Base-by-base conservation (phyloP, 2,888 invertebrate species). In the Cryptus armator region DNA sequence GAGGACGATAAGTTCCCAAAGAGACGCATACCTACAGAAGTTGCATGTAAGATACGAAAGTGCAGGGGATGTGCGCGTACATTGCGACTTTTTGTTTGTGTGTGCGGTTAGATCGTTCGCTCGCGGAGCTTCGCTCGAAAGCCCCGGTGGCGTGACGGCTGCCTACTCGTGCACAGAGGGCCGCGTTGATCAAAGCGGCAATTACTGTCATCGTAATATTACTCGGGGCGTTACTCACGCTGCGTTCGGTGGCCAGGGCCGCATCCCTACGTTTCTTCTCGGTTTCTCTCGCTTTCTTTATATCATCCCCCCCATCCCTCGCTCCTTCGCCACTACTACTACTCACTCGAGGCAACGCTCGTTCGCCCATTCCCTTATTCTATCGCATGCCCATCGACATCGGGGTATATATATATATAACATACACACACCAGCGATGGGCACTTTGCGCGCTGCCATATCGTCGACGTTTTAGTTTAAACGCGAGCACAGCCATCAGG, bases 191-290 rank as follows among this genome's bases (percentile, higher is more conserved):
- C 92, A 92, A 92, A 92, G 92, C 92, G 88, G 91, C 92, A 92
- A 92, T 92, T 92, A 92, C 92, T 92, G 92, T 92, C 92, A 92
- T 91, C 91, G 91, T 92, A 92, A 91, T 92, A 92, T 92, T 92
- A 91, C 92, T 90, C 89, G 89, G 91, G 89, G 91, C 91, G 92
- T 92, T 92, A 91, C 91, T 90, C 91, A 89, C 88, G 88, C 87
- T 88, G 86, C 89, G 86, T 86, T 84, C 85, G 86, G 37, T 1
- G 9, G 84, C 68, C 74, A 77, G 68, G 74, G 74, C 72, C 62
- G 75, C 24, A 77, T 72, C 81, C 82, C 87, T 79, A 9, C 37
- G 37, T 86, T 84, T 80, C 78, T 84, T 79, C 68, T 56, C 10
- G 19, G 56, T 51, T 77, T 70, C 64, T 51, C 72, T 80, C 71